Base-by-base conservation (phyloP, 2,113 vertebrate species). In the Lamprologus sp. region DNA sequence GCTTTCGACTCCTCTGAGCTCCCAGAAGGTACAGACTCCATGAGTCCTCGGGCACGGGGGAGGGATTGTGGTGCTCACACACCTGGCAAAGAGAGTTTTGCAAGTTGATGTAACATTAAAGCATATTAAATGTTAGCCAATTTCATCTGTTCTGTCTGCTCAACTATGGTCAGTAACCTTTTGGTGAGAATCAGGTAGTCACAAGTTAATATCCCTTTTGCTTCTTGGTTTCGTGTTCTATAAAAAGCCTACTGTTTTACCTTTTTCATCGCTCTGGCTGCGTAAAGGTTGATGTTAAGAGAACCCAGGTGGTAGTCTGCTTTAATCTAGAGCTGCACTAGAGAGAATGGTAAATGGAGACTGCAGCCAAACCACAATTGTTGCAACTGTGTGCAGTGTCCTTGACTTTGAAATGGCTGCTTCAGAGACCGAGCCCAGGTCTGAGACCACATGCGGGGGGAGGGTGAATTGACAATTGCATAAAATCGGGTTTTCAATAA, bases 11-110 rank as follows among this genome's bases (percentile, higher is more conserved):
- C 89, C 97, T 96, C 85, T 97, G 92, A 4, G 97, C 95, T 0
- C 84, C 95, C 45, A 98, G 95, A 92, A 98, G 93, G 35, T 96
- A 96, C 10, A 98, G 94, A 54, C 84, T 91, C 98, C 97, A 97
- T 0, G 70, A 47, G 1, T 33, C 68, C 2, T 91, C 58, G 2
- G 81, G 56, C 4, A 93, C 53, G 1, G 84, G 58, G 11, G 49
- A 88, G 3, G 88, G 49, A 37, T 82, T 31, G 1, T 90, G 90
- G 51, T 96, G 91, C 91, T 99, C 98, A 2, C 95, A 96, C 9
- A 89, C 96, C 98, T 99, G 35, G 4, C 13, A 84, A 19, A 84
- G 56, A 83, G 9, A 77, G 26, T 49, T 77, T 49, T 31, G 26
- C 0, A 49, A 49, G 45, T 11, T 31, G 9, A 49, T 31, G 10